Percentiles rank a stretch among this genome's conserved stretches.
Conservation (phyloP, 2,797 vertebrate species). For the Betta splendens region DNA sequence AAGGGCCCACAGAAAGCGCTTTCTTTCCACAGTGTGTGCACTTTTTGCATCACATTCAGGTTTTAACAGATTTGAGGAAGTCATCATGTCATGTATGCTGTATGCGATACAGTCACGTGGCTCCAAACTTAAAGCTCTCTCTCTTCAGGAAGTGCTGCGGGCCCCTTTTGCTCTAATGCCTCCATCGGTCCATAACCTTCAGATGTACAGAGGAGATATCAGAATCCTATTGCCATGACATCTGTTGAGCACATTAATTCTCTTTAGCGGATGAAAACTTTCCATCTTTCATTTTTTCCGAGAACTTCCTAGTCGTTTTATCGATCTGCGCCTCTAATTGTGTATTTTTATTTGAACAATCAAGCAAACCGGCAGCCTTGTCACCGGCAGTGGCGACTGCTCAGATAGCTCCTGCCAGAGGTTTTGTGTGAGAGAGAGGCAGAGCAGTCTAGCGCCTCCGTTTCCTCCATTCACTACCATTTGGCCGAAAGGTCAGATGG, state of each 20-base stretch:
- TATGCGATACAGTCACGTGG: too few relatives aligned
- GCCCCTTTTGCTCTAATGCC: not conserved
- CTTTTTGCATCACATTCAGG: not conserved
- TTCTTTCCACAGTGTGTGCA: not conserved
- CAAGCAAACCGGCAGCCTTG: constrained; percentile 24
- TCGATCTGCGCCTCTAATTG: constrained; percentile 17
- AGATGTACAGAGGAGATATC: not conserved
- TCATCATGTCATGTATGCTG: not conserved
- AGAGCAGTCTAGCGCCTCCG: constrained; percentile 50
- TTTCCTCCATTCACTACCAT: constrained; percentile 77
- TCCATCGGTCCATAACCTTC: not conserved
- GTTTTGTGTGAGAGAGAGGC: constrained; percentile 43
- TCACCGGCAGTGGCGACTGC: constrained; percentile 27
- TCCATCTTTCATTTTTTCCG: constrained; percentile 5
- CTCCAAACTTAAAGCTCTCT: constrained; percentile 5
- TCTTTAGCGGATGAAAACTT: constrained; percentile 5
- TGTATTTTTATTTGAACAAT: constrained; percentile 20
- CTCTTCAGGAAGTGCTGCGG: not conserved
- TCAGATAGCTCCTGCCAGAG: constrained; percentile 41
- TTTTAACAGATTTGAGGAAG: not conserved
- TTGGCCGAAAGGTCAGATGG: constrained; percentile 82
- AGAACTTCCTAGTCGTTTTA: constrained; percentile 10
- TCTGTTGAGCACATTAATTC: constrained; percentile 18
- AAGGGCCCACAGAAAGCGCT: not conserved
- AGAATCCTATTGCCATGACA: not conserved